These are phyloP conservation scores for Rhabdophis nuchalis DNA, from an alignment of 2,797 vertebrate species.

Conservation along the genomic window DNA sequence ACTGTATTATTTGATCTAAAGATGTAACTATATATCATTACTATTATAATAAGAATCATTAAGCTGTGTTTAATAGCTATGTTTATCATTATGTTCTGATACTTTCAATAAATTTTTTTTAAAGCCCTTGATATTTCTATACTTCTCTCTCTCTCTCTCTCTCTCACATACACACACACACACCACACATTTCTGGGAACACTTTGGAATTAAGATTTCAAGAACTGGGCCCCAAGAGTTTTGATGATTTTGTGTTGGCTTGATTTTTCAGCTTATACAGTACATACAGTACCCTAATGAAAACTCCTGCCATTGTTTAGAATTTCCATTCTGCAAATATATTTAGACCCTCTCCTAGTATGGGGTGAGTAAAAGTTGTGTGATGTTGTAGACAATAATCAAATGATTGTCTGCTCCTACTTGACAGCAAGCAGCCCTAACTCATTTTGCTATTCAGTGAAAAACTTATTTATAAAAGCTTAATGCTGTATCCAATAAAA, in stretches of 20 bases:
- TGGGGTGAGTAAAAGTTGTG: slow-evolving; percentile 44
- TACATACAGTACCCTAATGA: background rate
- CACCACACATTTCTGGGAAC: background rate
- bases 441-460: slow-evolving; percentile 30
- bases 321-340: slow-evolving; percentile 52
- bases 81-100: background rate
- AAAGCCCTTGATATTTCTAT: background rate
- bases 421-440: slow-evolving; percentile 9
- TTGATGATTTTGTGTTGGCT: background rate
- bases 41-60: background rate
- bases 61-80: background rate
- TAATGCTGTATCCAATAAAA: slow-evolving; percentile 6
- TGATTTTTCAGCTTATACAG: background rate
- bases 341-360: slow-evolving; percentile 27
- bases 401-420: slow-evolving; percentile 25
- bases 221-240: background rate
- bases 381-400: slow-evolving; percentile 15
- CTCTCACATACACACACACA: too few relatives aligned
- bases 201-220: background rate
- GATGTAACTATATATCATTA: background rate
- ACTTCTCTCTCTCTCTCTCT: too few relatives aligned
- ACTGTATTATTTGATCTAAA: background rate
- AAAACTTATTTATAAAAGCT: slow-evolving; percentile 6
- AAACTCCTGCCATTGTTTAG: slow-evolving; percentile 44
- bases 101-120: background rate